phyloP scores from a whole-genome alignment of 2,113 vertebrate genomes.

The Plestiodon gilberti region DNA sequence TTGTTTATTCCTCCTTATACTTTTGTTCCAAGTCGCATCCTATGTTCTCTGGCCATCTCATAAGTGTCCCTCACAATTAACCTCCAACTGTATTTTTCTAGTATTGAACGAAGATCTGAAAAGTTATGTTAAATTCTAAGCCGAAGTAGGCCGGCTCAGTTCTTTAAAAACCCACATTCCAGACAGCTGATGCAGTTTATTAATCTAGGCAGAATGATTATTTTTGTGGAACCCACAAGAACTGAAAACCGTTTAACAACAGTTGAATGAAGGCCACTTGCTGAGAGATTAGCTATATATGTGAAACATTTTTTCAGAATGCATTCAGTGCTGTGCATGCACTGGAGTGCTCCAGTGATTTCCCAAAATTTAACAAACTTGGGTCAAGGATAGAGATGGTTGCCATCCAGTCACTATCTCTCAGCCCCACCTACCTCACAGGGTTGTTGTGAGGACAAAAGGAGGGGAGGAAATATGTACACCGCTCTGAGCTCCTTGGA shows the following conservation, averaged over 20 bases:
- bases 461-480: too few species aligned
- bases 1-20: not conserved
- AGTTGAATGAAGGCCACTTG: not conserved
- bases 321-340: not conserved
- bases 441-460: too few species aligned
- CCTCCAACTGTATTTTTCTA: not conserved
- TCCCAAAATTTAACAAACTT: not conserved
- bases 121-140: constrained; percentile 2
- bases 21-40: not conserved
- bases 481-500: too few species aligned
- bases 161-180: constrained; percentile 23
- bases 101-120: not conserved
- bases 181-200: constrained; percentile 19
- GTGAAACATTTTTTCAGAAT: not conserved
- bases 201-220: constrained; percentile 20
- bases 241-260: constrained; percentile 12
- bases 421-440: too few species aligned
- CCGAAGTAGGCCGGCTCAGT: not conserved
- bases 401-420: too few species aligned
- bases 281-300: not conserved
- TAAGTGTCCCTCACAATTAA: not conserved
- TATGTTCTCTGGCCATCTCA: not conserved
- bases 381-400: not conserved
- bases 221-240: constrained; percentile 7
- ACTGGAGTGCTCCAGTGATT: not conserved